Base-by-base conservation (phyloP, 2,113 vertebrate genomes). In the Perca fluviatilis region DNA sequence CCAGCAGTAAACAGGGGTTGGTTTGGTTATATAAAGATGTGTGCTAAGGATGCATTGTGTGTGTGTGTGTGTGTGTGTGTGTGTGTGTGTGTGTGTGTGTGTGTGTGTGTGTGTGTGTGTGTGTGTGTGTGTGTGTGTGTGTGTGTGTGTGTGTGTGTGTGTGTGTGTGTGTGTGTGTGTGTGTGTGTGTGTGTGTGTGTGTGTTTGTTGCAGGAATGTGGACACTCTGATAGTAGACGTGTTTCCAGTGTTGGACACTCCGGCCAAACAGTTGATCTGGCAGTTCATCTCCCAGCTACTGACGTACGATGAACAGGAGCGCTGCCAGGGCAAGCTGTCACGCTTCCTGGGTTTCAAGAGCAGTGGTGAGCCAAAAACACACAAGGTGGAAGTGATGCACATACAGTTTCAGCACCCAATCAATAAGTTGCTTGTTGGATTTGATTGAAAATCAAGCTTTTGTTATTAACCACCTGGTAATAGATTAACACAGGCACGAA, bases 211-310 rank as follows among this genome's bases (percentile, higher is more conserved):
- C 80, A 91, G 92, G 80, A 93, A 93, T 16, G 90, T 93, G 81
- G 91, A 91, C 87, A 88, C 98, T 1, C 95, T 99, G 79, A 99
- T 99, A 3, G 97, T 99, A 19, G 98, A 99, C 1, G 93, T 97
- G 73, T 99, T 98, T 87, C 97, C 97, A 0, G 96, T 99, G 90
- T 92, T 99, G 95, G 98, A 99, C 94, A 99, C 98, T 1, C 98
- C 98, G 0, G 97, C 97, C 93, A 99, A 99, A 91, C 98, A 99
- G 94, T 95, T 99, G 86, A 97, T 99, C 70, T 99, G 98, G 98
- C 98, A 99, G 93, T 99, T 99, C 87, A 94, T 99, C 93, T 98
- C 98, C 95, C 98, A 99, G 95, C 95, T 99, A 67, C 93, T 99
- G 93, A 99, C 97, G 3, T 99, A 99, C 0, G 98, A 99, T 30